Base-by-base conservation (phyloP, 2,797 vertebrate species). In the Triplophysa yarkandensis region DNA sequence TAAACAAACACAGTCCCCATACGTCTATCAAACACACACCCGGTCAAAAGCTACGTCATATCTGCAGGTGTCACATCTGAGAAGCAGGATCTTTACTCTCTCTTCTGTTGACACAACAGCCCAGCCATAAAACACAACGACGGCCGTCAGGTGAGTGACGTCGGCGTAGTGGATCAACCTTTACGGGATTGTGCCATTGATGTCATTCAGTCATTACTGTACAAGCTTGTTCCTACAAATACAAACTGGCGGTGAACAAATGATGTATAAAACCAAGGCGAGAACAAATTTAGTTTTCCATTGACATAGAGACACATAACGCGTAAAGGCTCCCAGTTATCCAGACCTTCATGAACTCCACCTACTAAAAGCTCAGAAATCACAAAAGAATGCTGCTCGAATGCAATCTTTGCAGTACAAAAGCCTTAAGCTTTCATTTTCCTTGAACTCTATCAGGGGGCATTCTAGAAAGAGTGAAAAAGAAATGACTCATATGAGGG, bases 1-100 rank as follows among this genome's bases (percentile, higher is more conserved):
- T 60, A 81, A 77, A 79, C 76, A 80, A 46, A 66, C 61, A 69
- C 50, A 62, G 66, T 52, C 32, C 21, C 57, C 27, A 14, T 41
- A 39, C 14, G 10, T 50, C 27, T 48, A 36, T 71, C 62, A 77
- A 52, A 79, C 28, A 69, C 74, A 78, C 71, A 81, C 84, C 86
- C 85, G 85, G 79, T 85, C 81, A 80, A 46, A 23, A 0, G 17
- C 85, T 85, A 89, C 78, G 87, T 91, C 87, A 90, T 27, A 39
- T 80, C 23, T 54, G 81, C 87, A 89, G 84, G 89, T 88, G 85
- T 84, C 77, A 77, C 74, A 34, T 73, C 79, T 72, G 78, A 64
- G 81, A 79, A 72, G 75, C 77, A 71, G 81, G 77, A 84, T 77
- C 77, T 80, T 77, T 57, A 67, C 60, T 73, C 70, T 76, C 43